Evolutionary conservation across 2,888 invertebrate genomes (phyloP).

Genomic region (Melikaiella ostensackeni): DNA sequence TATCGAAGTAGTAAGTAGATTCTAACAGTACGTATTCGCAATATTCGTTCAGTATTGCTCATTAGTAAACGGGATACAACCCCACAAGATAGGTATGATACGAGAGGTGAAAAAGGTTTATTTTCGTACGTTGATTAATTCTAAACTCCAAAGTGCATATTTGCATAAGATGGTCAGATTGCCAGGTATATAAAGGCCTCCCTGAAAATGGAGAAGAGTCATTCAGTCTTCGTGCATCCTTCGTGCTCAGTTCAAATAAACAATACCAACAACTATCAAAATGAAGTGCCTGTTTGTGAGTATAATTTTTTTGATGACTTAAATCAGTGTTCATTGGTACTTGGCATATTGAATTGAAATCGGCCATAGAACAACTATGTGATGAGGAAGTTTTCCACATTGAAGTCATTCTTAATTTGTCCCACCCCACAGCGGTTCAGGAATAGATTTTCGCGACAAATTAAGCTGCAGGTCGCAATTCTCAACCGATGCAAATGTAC

Average conservation of each 20-base stretch:
- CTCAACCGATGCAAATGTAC: too few relatives aligned
- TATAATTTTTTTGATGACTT: too few relatives aligned
- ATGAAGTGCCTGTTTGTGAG: slow-evolving; percentile 71
- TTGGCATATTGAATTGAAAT: too few relatives aligned
- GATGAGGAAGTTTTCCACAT: too few relatives aligned
- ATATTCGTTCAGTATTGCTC: not conserved
- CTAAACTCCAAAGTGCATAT: slow-evolving; percentile 57
- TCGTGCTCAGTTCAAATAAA: slow-evolving; percentile 56
- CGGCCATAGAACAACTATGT: too few relatives aligned
- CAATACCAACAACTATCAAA: slow-evolving; percentile 55
- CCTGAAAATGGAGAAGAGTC: slow-evolving; percentile 64
- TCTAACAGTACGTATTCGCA: too few relatives aligned
- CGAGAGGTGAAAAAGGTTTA: slow-evolving; percentile 45
- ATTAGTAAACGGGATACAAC: slow-evolving; percentile 46
- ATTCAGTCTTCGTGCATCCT: slow-evolving; percentile 63
- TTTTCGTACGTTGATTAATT: slow-evolving; percentile 68
- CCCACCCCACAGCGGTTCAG: too few relatives aligned
- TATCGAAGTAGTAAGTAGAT: too few relatives aligned
- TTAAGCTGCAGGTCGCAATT: too few relatives aligned
- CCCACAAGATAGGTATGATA: slow-evolving; percentile 49
- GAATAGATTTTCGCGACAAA: too few relatives aligned
- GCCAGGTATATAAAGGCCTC: slow-evolving; percentile 69
- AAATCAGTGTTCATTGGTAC: too few relatives aligned
- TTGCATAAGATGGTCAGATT: slow-evolving; percentile 55
- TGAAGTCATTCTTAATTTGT: too few relatives aligned